These are phyloP conservation scores for Myrmecobius fasciatus DNA, from an alignment of 2,113 vertebrate species.

Conservation along the genomic window DNA sequence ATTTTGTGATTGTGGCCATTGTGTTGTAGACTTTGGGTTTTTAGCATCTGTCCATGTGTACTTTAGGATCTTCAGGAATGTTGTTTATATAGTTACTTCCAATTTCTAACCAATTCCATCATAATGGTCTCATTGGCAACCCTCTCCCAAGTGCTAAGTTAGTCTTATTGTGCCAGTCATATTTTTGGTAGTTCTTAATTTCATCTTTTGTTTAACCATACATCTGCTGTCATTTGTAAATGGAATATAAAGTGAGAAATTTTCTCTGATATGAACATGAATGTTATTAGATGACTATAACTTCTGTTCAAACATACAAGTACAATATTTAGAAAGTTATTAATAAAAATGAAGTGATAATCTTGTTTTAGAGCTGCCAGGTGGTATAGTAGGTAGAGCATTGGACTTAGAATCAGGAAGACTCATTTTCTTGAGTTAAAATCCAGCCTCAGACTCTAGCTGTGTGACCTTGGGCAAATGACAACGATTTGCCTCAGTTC, in stretches of 20 bases:
- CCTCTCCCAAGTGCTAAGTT: background rate
- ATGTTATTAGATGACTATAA: background rate
- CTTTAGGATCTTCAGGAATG: background rate
- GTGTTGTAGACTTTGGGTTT: background rate
- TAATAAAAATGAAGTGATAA: constrained; percentile 20
- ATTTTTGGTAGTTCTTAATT: background rate
- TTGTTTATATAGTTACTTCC: background rate
- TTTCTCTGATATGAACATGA: background rate
- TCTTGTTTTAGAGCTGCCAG: background rate
- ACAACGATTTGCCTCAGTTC: background rate
- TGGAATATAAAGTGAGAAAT: background rate
- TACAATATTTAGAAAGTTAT: constrained; percentile 33
- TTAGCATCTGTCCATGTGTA: background rate
- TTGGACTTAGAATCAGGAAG: background rate
- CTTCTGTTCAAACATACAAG: background rate
- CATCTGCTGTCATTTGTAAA: background rate
- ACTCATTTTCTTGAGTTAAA: background rate
- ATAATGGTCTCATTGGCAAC: background rate
- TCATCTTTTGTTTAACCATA: background rate
- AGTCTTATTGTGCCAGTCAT: background rate
- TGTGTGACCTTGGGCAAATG: background rate
- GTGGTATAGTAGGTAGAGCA: background rate
- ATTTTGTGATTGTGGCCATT: background rate
- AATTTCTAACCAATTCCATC: background rate
- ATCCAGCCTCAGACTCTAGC: background rate